Conservation (phyloP, 1,140 invertebrate genomes). For the Zaprionus inermis region DNA sequence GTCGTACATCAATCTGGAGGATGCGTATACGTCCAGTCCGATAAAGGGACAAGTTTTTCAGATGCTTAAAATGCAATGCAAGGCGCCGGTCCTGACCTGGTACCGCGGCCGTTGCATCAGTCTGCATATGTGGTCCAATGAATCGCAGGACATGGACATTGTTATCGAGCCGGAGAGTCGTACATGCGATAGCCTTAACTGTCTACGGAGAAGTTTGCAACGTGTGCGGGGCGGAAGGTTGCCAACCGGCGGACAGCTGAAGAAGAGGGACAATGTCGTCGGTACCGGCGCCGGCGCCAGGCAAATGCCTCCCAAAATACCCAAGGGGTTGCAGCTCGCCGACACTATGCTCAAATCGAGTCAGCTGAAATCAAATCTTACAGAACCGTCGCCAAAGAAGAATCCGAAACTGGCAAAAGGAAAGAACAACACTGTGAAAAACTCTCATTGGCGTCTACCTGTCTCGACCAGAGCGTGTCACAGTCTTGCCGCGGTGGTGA, state of each 20-base stretch:
- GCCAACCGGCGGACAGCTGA: no score
- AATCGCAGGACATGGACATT: neutral
- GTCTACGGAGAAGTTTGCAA: neutral
- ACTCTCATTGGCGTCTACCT: no score
- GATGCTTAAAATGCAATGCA: neutral
- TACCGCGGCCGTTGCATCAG: conserved; percentile 4
- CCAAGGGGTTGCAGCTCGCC: no score
- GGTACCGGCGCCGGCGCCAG: no score
- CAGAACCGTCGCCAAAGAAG: neutral
- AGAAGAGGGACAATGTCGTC: no score
- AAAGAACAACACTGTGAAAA: no score
- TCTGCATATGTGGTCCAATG: conserved; percentile 10
- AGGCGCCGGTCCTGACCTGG: neutral
- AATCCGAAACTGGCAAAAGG: no score
- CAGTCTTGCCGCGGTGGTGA: no score
- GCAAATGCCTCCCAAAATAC: no score
- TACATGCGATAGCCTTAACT: neutral
- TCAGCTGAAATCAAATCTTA: neutral
- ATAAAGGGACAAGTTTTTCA: conserved; percentile 14
- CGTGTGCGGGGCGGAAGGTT: neutral
- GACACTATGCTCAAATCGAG: neutral
- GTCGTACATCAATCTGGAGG: conserved; percentile 16
- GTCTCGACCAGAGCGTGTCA: no score
- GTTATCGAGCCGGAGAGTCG: neutral
- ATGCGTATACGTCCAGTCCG: conserved; percentile 12